Evolutionary conservation across 2,113 vertebrate species (phyloP).

Genomic region (Equus przewalskii): DNA sequence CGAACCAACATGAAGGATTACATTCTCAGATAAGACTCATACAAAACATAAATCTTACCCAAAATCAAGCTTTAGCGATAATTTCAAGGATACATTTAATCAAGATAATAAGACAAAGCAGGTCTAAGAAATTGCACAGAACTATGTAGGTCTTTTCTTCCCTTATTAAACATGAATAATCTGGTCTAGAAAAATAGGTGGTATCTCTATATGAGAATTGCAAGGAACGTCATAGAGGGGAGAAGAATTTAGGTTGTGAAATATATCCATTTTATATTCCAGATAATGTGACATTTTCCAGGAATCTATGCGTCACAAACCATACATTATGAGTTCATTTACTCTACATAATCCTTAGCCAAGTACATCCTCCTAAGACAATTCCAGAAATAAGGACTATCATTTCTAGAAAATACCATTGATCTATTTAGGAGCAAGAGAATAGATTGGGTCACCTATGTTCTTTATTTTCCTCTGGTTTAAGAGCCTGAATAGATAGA

Average conservation of each 20-base stretch:
- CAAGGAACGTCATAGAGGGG: not conserved
- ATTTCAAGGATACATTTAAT: not conserved
- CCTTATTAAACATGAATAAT: not conserved
- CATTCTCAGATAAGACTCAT: not conserved
- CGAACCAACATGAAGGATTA: not conserved
- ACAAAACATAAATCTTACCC: not conserved
- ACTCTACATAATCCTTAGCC: not conserved
- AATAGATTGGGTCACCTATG: not conserved
- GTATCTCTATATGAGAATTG: not conserved
- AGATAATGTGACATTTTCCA: not conserved
- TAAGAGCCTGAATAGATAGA: not conserved
- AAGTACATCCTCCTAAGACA: not conserved
- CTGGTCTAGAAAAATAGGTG: not conserved
- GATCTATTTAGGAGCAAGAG: not conserved
- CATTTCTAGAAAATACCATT: not conserved
- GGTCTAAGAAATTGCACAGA: not conserved
- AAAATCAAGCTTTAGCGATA: not conserved
- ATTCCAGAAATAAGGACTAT: not conserved
- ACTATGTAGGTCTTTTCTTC: not conserved
- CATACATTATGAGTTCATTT: not conserved
- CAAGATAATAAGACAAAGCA: not conserved
- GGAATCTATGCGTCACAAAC: not conserved
- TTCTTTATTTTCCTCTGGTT: not conserved
- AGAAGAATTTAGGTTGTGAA: not conserved
- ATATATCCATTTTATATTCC: not conserved